These are phyloP conservation scores for Allygus modestus DNA, from an alignment of 2,888 invertebrate genomes.

Conservation along the genomic window DNA sequence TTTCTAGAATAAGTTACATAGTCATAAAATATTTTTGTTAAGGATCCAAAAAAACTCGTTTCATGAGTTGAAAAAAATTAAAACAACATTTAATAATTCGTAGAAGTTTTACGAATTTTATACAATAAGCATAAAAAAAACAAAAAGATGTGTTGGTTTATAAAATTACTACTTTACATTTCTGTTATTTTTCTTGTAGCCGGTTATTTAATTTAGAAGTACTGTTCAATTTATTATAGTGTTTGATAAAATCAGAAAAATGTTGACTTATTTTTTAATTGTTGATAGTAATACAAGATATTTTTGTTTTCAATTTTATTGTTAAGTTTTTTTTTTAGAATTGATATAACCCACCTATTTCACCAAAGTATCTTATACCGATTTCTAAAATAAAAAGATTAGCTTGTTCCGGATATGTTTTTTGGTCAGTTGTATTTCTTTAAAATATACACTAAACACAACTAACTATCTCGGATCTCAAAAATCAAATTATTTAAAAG, in stretches of 20 bases:
- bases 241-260: neutral
- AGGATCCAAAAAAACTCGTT: neutral
- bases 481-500: no score
- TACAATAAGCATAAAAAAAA: neutral
- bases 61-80: neutral
- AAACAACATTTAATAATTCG: neutral
- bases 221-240: neutral
- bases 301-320: neutral
- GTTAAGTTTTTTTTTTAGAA: no score
- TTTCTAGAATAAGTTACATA: slow-evolving; percentile 32
- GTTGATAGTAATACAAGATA: neutral
- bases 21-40: slow-evolving; percentile 19
- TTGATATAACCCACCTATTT: neutral
- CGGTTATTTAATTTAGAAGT: neutral
- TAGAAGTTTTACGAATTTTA: neutral
- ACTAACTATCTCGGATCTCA: no score
- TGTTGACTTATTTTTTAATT: neutral
- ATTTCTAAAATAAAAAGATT: no score
- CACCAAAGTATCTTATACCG: neutral
- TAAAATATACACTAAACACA: no score
- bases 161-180: neutral
- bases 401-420: no score
- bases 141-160: neutral
- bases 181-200: neutral
- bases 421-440: no score